Conservation (phyloP, 2,113 vertebrate genomes). For the Corythornis cristatus region DNA sequence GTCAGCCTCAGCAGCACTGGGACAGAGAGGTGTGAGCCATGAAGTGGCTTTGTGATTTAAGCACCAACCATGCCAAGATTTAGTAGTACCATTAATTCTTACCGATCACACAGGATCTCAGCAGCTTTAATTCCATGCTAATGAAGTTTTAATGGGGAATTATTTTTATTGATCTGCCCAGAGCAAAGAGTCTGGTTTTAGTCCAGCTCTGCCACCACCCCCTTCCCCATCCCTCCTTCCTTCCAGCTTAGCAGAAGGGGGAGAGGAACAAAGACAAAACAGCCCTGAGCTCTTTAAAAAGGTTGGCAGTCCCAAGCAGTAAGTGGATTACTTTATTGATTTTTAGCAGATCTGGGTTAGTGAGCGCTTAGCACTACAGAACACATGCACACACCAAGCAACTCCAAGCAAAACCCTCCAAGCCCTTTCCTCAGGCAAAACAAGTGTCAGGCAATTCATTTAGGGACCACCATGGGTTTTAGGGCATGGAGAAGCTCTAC, state of each 20-base stretch:
- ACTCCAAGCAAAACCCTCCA: slow-evolving; percentile 16
- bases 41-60: not conserved
- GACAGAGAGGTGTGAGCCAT: not conserved
- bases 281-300: slow-evolving; percentile 61
- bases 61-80: not conserved
- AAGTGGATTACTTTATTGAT: slow-evolving; percentile 74
- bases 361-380: slow-evolving; percentile 44
- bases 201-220: not conserved
- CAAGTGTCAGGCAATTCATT: not conserved
- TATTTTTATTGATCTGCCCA: slow-evolving; percentile 63
- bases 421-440: not conserved
- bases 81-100: slow-evolving; percentile 3
- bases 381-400: not conserved
- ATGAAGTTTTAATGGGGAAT: slow-evolving; percentile 63
- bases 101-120: not conserved
- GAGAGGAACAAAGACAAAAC: slow-evolving; percentile 52
- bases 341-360: slow-evolving; percentile 71
- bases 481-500: not conserved
- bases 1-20: not conserved
- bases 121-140: slow-evolving; percentile 54
- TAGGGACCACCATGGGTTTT: not conserved
- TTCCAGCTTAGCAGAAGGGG: slow-evolving; percentile 1
- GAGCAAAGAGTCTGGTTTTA: slow-evolving; percentile 49
- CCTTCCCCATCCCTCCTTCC: not conserved
- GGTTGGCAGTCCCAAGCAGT: slow-evolving; percentile 52